Percentiles rank a stretch among this genome's conserved stretches.
Evolutionary conservation across 2,888 invertebrate genomes (phyloP).

Genomic region (Pteria penguin): DNA sequence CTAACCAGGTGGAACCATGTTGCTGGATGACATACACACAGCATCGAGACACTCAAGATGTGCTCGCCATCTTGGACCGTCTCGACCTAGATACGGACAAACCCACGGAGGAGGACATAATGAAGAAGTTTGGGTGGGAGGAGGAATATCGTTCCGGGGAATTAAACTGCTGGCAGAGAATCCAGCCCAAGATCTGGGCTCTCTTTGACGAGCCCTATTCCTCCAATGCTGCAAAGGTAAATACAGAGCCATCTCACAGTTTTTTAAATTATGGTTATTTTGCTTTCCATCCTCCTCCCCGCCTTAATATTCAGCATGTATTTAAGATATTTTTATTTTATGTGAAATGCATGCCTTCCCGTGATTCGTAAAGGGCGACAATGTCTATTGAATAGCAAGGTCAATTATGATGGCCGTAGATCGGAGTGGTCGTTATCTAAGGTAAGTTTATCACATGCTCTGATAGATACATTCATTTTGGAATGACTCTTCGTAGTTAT

Average conservation of each 20-base stretch:
- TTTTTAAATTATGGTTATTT: too few relatives aligned
- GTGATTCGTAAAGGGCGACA: too few relatives aligned
- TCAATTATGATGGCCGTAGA: too few relatives aligned
- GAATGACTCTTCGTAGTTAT: too few relatives aligned
- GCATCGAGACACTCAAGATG: constrained; percentile 97
- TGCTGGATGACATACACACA: constrained; percentile 99
- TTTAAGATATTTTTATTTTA: too few relatives aligned
- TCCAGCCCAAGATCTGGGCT: constrained; percentile 99
- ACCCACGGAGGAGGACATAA: constrained; percentile 98
- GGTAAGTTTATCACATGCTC: too few relatives aligned
- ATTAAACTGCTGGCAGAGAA: constrained; percentile 89
- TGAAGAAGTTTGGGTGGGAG: constrained; percentile 91
- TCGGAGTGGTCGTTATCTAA: too few relatives aligned
- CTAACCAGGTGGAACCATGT: constrained; percentile 99
- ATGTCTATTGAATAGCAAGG: too few relatives aligned
- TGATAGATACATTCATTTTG: too few relatives aligned
- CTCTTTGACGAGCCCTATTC: constrained; percentile 99
- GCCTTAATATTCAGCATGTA: too few relatives aligned
- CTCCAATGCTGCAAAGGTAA: constrained; percentile 97
- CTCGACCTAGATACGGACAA: constrained; percentile 97
- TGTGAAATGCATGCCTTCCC: too few relatives aligned
- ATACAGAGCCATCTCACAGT: constrained; percentile 43
- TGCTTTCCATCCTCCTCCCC: too few relatives aligned
- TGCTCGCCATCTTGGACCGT: constrained; percentile 96
- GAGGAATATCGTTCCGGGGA: constrained; percentile 81